Conservation (phyloP, 2,797 vertebrate genomes). For the Ptychobarbus kaznakovi region DNA sequence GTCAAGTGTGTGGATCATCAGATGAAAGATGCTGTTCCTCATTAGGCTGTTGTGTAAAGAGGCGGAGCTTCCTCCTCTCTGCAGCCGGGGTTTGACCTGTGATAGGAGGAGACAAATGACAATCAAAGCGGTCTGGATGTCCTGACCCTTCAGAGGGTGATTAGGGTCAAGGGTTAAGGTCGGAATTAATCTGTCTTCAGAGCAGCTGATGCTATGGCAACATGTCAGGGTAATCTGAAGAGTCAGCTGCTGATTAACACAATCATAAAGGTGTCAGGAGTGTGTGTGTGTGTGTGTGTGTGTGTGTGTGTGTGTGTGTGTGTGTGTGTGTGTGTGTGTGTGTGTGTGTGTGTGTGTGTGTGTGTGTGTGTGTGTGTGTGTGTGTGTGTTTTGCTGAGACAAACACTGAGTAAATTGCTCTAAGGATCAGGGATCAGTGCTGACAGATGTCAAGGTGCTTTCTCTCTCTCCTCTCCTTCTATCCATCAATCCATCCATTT, state of each 20-base stretch:
- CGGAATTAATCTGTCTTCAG: constrained; percentile 2
- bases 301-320: constrained; percentile 35
- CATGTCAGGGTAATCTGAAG: constrained; percentile 43
- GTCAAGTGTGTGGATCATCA: constrained; percentile 98
- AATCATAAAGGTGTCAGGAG: constrained; percentile 56
- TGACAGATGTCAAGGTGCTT: not conserved
- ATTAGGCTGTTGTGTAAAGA: constrained; percentile 98
- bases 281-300: constrained; percentile 25
- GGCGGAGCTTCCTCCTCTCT: constrained; percentile 95
- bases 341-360: too few relatives aligned
- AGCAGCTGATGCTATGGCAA: constrained; percentile 47
- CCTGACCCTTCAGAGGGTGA: not conserved
- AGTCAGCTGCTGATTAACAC: constrained; percentile 69
- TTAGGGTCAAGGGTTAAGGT: not conserved
- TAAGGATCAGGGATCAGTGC: constrained; percentile 9
- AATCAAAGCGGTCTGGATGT: constrained; percentile 49
- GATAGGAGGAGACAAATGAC: constrained; percentile 62
- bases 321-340: too few relatives aligned
- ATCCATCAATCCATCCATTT: not conserved
- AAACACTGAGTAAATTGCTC: constrained; percentile 15
- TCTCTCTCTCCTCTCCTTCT: not conserved
- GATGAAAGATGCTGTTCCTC: constrained; percentile 99
- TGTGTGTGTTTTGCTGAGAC: constrained; percentile 25
- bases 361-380: too few relatives aligned
- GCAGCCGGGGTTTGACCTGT: constrained; percentile 92